These are phyloP conservation scores for Rhinophrynus dorsalis DNA, from an alignment of 2,797 vertebrate genomes.

Conservation along the genomic window DNA sequence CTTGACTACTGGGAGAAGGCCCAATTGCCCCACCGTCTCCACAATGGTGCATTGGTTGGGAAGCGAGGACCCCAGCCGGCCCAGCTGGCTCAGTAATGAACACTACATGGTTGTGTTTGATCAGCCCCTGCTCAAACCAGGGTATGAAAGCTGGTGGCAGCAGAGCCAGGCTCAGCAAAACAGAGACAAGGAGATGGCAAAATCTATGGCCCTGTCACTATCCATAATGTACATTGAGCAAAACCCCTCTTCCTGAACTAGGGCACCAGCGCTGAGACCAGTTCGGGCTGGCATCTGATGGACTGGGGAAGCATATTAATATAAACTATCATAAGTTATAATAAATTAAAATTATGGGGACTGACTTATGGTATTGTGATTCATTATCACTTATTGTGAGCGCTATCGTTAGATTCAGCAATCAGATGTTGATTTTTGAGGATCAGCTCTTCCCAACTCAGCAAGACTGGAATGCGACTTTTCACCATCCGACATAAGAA, in stretches of 20 bases:
- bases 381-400: too few species aligned
- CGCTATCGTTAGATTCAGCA: too few species aligned
- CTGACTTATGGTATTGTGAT: too few species aligned
- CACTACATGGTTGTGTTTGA: slow-evolving; percentile 93
- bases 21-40: slow-evolving; percentile 91
- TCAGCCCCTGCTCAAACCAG: slow-evolving; percentile 80
- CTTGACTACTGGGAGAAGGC: slow-evolving; percentile 89
- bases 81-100: slow-evolving; percentile 96
- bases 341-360: too few species aligned
- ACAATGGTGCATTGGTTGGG: slow-evolving; percentile 95
- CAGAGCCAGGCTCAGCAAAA: slow-evolving; percentile 87
- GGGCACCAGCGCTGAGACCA: neutral
- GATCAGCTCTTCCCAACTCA: too few species aligned
- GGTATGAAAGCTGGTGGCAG: slow-evolving; percentile 91
- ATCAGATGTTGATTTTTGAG: too few species aligned
- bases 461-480: too few species aligned
- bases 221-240: slow-evolving; percentile 98
- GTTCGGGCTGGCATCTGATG: too few species aligned
- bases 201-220: slow-evolving; percentile 82
- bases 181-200: slow-evolving; percentile 90
- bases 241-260: slow-evolving; percentile 75
- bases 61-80: slow-evolving; percentile 77
- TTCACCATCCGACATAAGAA: too few species aligned
- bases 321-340: too few species aligned
- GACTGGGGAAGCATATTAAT: too few species aligned